These are phyloP conservation scores for Candidula unifasciata DNA, from an alignment of 2,888 invertebrate genomes.

Conservation along the genomic window DNA sequence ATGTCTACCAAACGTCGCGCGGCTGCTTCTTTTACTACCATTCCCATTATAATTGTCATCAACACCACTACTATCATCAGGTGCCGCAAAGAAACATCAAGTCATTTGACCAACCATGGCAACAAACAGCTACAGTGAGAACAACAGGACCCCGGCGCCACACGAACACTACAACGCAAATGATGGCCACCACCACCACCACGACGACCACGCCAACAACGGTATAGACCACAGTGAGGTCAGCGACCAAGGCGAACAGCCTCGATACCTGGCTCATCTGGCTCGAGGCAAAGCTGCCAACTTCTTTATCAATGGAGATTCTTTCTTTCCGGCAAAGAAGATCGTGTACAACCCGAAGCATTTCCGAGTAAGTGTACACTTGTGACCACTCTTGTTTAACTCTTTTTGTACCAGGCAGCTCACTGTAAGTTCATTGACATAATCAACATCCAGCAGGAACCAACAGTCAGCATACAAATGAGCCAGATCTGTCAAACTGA, in stretches of 20 bases:
- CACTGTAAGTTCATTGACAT: no score
- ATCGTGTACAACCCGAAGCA: conserved; percentile 45
- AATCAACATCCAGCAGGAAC: no score
- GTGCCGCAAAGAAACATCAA: no score
- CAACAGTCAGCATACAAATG: no score
- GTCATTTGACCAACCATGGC: neutral
- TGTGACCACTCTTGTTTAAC: neutral
- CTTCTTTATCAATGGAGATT: conserved; percentile 53
- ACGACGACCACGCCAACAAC: conserved; percentile 31
- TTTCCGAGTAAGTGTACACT: conserved; percentile 34
- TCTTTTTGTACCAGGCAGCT: no score
- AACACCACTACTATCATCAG: no score
- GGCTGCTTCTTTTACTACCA: no score
- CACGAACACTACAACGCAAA: conserved; percentile 55
- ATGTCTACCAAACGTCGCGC: no score
- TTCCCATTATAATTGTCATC: no score
- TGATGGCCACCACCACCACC: conserved; percentile 52
- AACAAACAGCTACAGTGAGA: neutral
- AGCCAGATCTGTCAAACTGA: no score
- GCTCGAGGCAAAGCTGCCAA: conserved; percentile 23
- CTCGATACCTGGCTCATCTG: conserved; percentile 35
- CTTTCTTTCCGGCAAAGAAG: conserved; percentile 37
- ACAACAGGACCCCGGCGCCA: neutral
- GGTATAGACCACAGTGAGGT: neutral
- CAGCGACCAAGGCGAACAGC: conserved; percentile 21